Base-by-base conservation (phyloP, 2,888 invertebrate genomes). In the Dicyrtomina minuta region DNA sequence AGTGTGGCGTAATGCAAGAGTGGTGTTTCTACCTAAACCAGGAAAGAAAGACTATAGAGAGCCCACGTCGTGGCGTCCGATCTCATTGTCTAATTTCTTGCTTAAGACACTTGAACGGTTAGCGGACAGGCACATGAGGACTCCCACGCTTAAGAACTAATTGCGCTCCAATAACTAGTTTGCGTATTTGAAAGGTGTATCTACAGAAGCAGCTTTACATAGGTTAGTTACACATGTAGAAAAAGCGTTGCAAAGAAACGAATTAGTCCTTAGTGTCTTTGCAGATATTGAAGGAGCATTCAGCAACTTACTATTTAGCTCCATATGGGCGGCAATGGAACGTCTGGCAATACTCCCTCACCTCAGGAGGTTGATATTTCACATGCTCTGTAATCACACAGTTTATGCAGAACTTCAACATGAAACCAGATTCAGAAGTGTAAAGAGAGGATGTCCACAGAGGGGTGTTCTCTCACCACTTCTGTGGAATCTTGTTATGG, bases 261-360 rank as follows among this genome's bases (percentile, higher is more conserved):
- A 78, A 60, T 55, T 69, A 15, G 60, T 59, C 1, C 13, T 79
- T 8, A 70, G 62, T 0, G 73, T 71, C 1, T 77, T 79, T 49
- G 41, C 75, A 2, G 78, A 79, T 39, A 77, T 78, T n/a, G 76
- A 79, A 53, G 79, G 79, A 6, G 78, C 78, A 4, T 79, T 80
- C 61, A 76, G 74, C 51, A 75, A 76, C 20, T 71, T 73, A 3
- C 53, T 71, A 1, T 70, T 69, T 55, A 49, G 60, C 2, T 3
- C 33, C 4, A 8, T 33, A 3, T 5, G 33, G 3, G 33, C 33
- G 33, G 53, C 75, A 0, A 72, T 79, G 12, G 20, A 43, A 0
- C 17, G 58, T 1, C 71, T 75, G 0, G 13, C 73, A 4, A 24
- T 41, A 1, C 24, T 26, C 17, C 15, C 65, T 15, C n/a, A n/a